Evolutionary conservation across 2,797 vertebrate genomes (phyloP).

Genomic region (Rousettus madagascariensis): DNA sequence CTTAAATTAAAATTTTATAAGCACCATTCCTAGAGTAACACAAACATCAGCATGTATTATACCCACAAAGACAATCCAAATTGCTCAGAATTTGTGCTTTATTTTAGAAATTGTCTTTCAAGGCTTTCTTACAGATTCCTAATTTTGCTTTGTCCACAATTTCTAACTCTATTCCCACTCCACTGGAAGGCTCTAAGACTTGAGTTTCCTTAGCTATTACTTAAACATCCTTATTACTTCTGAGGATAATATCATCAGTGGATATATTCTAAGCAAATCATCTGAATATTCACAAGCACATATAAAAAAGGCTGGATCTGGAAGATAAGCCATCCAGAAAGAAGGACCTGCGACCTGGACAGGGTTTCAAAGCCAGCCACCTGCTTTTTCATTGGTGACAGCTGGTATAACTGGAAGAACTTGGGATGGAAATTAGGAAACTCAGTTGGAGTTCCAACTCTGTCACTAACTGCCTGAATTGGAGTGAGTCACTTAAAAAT

Average conservation of each 20-base stretch:
- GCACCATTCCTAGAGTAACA: background rate
- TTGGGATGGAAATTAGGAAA: slow-evolving; percentile 42
- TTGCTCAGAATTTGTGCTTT: background rate
- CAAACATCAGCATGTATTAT: background rate
- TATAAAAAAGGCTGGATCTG: background rate
- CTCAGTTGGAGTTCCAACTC: background rate
- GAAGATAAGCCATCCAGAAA: background rate
- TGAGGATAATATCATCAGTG: background rate
- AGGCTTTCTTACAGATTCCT: background rate
- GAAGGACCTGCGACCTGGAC: background rate
- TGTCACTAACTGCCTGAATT: slow-evolving; percentile 5
- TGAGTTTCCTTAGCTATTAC: background rate
- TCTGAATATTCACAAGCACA: background rate
- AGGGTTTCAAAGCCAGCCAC: background rate
- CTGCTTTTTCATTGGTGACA: background rate
- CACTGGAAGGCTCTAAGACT: background rate
- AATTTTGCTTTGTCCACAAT: background rate
- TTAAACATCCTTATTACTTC: background rate
- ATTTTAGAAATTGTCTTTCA: slow-evolving; percentile 44
- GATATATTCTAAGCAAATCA: slow-evolving; percentile 5
- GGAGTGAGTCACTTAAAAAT: slow-evolving; percentile 32
- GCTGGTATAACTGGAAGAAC: slow-evolving; percentile 54
- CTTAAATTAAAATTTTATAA: slow-evolving; percentile 41
- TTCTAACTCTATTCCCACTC: background rate
- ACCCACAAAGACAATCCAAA: slow-evolving; percentile 15